phyloP scores from a whole-genome alignment of 2,888 invertebrate species.

The Hesperia comma region DNA sequence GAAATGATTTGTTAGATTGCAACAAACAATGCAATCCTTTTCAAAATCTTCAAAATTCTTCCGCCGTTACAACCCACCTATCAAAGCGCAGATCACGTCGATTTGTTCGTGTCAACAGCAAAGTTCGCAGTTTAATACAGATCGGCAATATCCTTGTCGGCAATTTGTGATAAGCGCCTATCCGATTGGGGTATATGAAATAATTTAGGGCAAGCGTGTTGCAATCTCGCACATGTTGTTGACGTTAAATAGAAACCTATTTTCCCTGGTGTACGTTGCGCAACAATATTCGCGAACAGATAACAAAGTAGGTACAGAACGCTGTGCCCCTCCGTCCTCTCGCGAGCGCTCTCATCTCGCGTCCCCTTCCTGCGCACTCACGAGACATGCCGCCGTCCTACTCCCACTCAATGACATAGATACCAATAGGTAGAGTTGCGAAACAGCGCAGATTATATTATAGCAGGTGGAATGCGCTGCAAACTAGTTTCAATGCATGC shows the following conservation, averaged over 20 bases:
- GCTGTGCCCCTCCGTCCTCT: constrained; percentile 74
- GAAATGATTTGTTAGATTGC: constrained; percentile 43
- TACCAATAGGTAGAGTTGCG: constrained; percentile 76
- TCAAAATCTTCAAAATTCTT: constrained; percentile 50
- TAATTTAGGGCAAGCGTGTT: constrained; percentile 44
- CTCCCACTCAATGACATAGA: constrained; percentile 75
- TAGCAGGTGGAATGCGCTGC: constrained; percentile 81
- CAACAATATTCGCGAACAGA: constrained; percentile 82
- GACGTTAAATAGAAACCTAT: constrained; percentile 64
- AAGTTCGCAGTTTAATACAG: constrained; percentile 12
- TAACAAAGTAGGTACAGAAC: constrained; percentile 69
- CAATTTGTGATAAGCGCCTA: constrained; percentile 50
- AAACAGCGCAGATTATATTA: constrained; percentile 81
- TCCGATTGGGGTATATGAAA: constrained; percentile 40
- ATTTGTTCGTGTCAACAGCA: neutral
- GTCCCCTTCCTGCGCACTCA: constrained; percentile 57
- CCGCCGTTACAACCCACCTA: constrained; percentile 69
- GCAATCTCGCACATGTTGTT: constrained; percentile 50
- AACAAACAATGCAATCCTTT: constrained; percentile 45
- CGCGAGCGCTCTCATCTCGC: constrained; percentile 68
- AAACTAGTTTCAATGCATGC: constrained; percentile 81
- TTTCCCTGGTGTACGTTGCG: constrained; percentile 76
- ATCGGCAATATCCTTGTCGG: constrained; percentile 56
- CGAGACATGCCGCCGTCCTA: constrained; percentile 51
- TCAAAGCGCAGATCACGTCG: constrained; percentile 41